phyloP scores from a whole-genome alignment of 1,140 invertebrate species.

The Panagrolaimus sp. region DNA sequence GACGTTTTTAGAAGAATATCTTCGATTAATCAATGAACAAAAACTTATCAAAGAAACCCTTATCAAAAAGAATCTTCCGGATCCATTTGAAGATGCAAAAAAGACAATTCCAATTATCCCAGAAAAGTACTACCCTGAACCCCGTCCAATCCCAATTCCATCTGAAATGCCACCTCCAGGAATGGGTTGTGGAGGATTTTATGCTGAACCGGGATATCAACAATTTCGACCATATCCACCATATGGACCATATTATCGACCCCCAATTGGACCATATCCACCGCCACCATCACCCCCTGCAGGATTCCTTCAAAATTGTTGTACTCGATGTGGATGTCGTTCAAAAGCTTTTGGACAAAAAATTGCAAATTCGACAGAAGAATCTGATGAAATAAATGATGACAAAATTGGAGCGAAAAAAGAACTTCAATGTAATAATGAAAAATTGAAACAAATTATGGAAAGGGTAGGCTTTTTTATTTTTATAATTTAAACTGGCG shows the following conservation, averaged over 20 bases:
- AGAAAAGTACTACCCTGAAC: background rate
- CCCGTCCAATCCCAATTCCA: background rate
- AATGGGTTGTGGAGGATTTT: background rate
- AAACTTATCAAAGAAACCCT: background rate
- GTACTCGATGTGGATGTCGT: background rate
- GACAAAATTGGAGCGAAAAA: background rate
- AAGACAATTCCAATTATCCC: constrained; percentile 6
- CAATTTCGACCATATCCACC: background rate
- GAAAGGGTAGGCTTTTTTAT: background rate
- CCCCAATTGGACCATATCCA: background rate
- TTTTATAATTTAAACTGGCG: too few relatives aligned
- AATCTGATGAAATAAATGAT: background rate
- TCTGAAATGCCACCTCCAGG: background rate
- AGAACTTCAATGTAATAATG: constrained; percentile 7
- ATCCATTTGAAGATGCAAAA: constrained; percentile 12
- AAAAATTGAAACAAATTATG: constrained; percentile 21
- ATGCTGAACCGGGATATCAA: background rate
- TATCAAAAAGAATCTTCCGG: background rate
- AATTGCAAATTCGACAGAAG: background rate
- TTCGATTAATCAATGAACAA: constrained; percentile 2
- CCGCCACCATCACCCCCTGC: constrained; percentile 2
- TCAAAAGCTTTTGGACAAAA: constrained; percentile 7
- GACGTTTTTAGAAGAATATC: constrained; percentile 11
- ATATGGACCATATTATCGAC: background rate
- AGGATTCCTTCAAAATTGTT: background rate